These are phyloP conservation scores for Iguana delicatissima DNA, from an alignment of 2,797 vertebrate species.

Conservation along the genomic window DNA sequence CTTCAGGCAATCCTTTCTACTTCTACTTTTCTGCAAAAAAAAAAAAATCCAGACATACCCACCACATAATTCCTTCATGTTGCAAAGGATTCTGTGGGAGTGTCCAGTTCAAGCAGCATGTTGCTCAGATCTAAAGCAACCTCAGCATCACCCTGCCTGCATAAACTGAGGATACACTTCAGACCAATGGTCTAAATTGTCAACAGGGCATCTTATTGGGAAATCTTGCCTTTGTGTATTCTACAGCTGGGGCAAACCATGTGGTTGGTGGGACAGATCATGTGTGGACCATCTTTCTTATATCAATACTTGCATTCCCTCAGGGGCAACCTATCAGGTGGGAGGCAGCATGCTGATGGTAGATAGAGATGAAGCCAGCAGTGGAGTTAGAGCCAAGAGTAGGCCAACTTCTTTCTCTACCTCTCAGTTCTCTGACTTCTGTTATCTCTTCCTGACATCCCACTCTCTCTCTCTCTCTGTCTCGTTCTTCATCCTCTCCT, in stretches of 20 bases:
- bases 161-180: not conserved
- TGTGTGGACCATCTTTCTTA: too few relatives aligned
- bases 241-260: not conserved
- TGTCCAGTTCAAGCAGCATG: not conserved
- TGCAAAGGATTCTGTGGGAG: not conserved
- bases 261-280: not conserved
- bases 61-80: not conserved
- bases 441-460: too few relatives aligned
- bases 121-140: not conserved
- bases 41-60: not conserved
- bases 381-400: too few relatives aligned
- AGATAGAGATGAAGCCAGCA: too few relatives aligned
- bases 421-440: too few relatives aligned
- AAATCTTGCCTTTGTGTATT: not conserved
- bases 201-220: not conserved
- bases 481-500: too few relatives aligned
- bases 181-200: not conserved
- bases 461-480: too few relatives aligned
- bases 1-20: not conserved
- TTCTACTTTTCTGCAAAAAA: not conserved
- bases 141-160: not conserved
- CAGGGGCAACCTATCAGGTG: too few relatives aligned
- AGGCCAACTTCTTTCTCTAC: too few relatives aligned
- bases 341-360: too few relatives aligned
- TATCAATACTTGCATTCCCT: too few relatives aligned